These are phyloP conservation scores for Myoxocephalus aenaeus DNA, from an alignment of 2,797 vertebrate species.

Conservation along the genomic window DNA sequence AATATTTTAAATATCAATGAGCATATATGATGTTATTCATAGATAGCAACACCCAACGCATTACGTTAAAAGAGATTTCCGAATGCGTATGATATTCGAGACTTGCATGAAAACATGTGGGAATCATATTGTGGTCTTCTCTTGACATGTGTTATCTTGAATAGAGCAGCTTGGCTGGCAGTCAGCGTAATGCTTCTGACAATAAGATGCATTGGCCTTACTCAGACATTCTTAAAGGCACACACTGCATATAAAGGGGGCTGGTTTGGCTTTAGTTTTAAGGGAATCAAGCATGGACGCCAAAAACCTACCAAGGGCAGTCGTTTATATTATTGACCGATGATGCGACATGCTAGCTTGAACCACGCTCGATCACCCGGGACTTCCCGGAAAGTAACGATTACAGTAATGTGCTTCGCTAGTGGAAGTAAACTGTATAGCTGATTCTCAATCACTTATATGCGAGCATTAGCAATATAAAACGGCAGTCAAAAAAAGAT, in stretches of 20 bases:
- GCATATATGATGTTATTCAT: background rate
- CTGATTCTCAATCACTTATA: background rate
- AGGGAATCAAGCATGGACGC: background rate
- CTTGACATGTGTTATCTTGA: slow-evolving; percentile 70
- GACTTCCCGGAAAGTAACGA: background rate
- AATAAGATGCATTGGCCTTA: slow-evolving; percentile 48
- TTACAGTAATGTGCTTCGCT: background rate
- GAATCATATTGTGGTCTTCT: slow-evolving; percentile 55
- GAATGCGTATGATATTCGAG: slow-evolving; percentile 42
- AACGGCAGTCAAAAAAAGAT: background rate
- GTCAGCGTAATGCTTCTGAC: slow-evolving; percentile 45
- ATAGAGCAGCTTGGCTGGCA: slow-evolving; percentile 57
- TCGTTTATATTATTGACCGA: background rate
- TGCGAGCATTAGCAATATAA: background rate
- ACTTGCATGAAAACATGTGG: slow-evolving; percentile 65
- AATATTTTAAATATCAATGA: background rate
- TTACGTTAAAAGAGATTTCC: slow-evolving; percentile 41
- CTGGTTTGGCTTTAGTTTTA: background rate
- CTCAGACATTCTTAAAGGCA: slow-evolving; percentile 38
- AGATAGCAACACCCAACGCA: background rate
- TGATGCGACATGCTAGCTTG: background rate
- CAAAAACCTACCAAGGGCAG: background rate
- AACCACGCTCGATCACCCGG: background rate
- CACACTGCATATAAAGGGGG: background rate
- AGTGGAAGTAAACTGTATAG: background rate